These are phyloP conservation scores for Macrobrachium rosenbergii DNA, from an alignment of 1,140 invertebrate genomes.

Conservation along the genomic window DNA sequence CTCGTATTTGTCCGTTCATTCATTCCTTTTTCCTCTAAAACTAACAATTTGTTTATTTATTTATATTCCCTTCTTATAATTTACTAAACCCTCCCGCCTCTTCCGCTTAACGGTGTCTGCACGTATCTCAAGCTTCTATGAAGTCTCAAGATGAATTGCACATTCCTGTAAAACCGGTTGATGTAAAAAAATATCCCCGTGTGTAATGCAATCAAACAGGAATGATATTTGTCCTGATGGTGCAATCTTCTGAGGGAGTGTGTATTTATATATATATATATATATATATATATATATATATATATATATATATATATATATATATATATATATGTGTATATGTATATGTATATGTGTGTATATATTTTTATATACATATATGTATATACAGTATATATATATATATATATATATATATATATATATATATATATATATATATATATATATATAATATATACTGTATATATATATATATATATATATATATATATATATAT, in stretches of 20 bases:
- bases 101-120: too few species aligned
- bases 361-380: neutral
- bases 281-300: conserved; percentile 16
- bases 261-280: conserved; percentile 14
- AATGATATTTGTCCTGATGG: neutral
- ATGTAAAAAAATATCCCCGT: neutral
- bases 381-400: too few species aligned
- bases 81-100: too few species aligned
- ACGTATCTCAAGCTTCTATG: too few species aligned
- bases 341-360: conserved; percentile 4
- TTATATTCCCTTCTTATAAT: too few species aligned
- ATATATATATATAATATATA: neutral
- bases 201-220: neutral
- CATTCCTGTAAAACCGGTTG: neutral
- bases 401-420: neutral
- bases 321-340: neutral
- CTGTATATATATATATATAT: conserved; percentile 18
- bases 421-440: neutral
- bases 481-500: conserved; percentile 24
- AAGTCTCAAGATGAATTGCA: too few species aligned
- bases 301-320: neutral
- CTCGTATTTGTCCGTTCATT: too few species aligned
- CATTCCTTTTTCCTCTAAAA: too few species aligned
- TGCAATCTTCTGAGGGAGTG: conserved; percentile 11
- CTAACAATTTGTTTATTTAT: too few species aligned